Evolutionary conservation across 64 coral and sea anemone species (phyloP), one percentile per base, ranked within the genome.

Genomic region (Stichodactyla mertensii): DNA sequence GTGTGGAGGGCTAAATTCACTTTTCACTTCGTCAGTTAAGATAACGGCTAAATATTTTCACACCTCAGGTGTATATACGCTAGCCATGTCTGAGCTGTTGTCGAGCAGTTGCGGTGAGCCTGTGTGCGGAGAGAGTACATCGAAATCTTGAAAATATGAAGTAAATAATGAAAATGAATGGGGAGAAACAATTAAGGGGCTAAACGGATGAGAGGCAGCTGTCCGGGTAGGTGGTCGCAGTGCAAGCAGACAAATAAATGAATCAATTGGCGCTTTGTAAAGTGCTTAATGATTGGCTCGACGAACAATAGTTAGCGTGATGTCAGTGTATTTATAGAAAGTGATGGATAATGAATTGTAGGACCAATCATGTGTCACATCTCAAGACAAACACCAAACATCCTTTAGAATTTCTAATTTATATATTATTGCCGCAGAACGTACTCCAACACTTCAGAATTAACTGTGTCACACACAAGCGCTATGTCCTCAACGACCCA

Each of bases 341-440:
- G 91, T 93, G 88, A 89, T 93, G 93, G 94, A 97, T 97, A 97
- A 97, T 97, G 94, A 97, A 97, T 97, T 52, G 88, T 77, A 57
- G 52, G 83, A 82, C 94, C 94, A 97, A 97, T 97, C 88, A 86
- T 89, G 86, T 84, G 87, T 90, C 85, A 85, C 56, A 92, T 97
- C 85, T 78, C 85, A 90, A 93, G 88, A 95, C 94, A 97, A 97
- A 97, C 94, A 93, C 85, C 91, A 97, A 97, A 97, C 94, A 97
- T 80, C 88, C 91, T 93, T 97, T 97, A 90, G 94, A 97, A 97
- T 97, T 97, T 97, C 94, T 97, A 97, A 97, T 97, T 96, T 97
- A 97, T 92, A 97, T 97, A 97, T 97, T 97, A 95, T 97, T 97
- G 88, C 94, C 94, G 64, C 94, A 93, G 94, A 97, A 90, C 94